Evolutionary conservation across 2,888 invertebrate genomes (phyloP).

Genomic region (Pandemis heparana): DNA sequence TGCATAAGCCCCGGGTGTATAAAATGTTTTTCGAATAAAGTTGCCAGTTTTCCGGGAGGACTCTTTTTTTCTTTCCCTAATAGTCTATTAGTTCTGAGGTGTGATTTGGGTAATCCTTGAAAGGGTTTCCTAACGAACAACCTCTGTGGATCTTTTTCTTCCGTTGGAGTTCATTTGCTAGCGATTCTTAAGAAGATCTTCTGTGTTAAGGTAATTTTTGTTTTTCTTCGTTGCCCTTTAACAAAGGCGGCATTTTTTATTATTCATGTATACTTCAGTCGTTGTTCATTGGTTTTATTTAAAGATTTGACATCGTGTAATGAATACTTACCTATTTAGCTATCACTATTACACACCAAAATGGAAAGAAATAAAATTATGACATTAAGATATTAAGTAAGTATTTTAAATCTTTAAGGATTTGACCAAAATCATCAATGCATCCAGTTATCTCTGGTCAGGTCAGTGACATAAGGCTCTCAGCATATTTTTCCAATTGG

Average conservation of each 20-base stretch:
- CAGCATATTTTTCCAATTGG: no score
- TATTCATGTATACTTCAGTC: background rate
- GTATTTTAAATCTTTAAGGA: no score
- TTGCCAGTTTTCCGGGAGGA: slow-evolving; percentile 49
- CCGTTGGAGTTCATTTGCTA: slow-evolving; percentile 35
- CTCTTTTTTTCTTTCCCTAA: slow-evolving; percentile 43
- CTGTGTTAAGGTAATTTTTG: slow-evolving; percentile 17
- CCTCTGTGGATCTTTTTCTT: slow-evolving; percentile 32
- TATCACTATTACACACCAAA: no score
- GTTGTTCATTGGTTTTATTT: background rate
- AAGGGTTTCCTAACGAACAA: slow-evolving; percentile 40
- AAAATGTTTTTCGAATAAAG: slow-evolving; percentile 65
- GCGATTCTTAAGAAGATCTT: slow-evolving; percentile 17
- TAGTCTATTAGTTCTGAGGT: slow-evolving; percentile 39
- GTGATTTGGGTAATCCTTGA: slow-evolving; percentile 43
- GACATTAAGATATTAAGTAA: no score
- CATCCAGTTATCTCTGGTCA: no score
- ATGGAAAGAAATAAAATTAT: no score
- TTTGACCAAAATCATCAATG: background rate
- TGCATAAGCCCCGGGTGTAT: slow-evolving; percentile 71
- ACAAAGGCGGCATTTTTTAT: background rate
- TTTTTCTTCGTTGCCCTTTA: slow-evolving; percentile 9
- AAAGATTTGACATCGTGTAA: no score
- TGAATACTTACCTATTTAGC: no score
- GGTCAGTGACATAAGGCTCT: no score